Percentiles rank a stretch among this genome's conserved stretches.
Evolutionary conservation across 2,888 invertebrate genomes (phyloP).

Genomic region (Cordilura impudica): DNA sequence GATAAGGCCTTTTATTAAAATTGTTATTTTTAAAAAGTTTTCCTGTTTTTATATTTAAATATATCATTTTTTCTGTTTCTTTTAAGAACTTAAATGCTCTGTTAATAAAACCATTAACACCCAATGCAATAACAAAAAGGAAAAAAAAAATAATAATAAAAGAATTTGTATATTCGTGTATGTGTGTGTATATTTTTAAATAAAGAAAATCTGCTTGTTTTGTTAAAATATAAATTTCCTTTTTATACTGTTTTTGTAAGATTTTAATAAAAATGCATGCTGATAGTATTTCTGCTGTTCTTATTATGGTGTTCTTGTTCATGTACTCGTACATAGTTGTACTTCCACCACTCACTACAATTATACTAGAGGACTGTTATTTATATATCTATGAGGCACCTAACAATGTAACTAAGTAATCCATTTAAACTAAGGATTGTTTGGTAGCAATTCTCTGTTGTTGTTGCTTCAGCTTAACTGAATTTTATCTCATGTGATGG

Average conservation of each 20-base stretch:
- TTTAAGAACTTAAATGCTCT: conserved; percentile 7
- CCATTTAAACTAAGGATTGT: conserved; percentile 43
- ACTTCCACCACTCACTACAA: conserved; percentile 4
- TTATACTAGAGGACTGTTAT: not conserved
- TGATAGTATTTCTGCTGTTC: not conserved
- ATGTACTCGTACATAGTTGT: not conserved
- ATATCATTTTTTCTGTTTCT: conserved; percentile 8
- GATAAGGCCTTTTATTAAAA: no score
- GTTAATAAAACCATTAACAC: conserved; percentile 37
- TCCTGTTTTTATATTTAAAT: no score
- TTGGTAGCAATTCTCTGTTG: not conserved
- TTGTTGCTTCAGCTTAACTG: conserved; percentile 10
- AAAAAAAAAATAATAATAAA: not conserved
- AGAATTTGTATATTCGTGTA: not conserved
- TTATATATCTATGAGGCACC: conserved; percentile 5
- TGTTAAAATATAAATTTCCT: conserved; percentile 23
- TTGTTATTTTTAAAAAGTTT: no score
- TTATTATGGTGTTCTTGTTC: not conserved
- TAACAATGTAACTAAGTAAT: conserved; percentile 55
- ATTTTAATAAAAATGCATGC: conserved; percentile 43
- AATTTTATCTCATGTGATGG: conserved; percentile 43
- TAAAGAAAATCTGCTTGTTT: conserved; percentile 15
- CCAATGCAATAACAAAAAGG: not conserved
- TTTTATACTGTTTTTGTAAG: conserved; percentile 7
- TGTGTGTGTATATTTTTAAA: not conserved